Base-by-base conservation (phyloP, 2,888 invertebrate species). In the Disparrhopalites patrizii region DNA sequence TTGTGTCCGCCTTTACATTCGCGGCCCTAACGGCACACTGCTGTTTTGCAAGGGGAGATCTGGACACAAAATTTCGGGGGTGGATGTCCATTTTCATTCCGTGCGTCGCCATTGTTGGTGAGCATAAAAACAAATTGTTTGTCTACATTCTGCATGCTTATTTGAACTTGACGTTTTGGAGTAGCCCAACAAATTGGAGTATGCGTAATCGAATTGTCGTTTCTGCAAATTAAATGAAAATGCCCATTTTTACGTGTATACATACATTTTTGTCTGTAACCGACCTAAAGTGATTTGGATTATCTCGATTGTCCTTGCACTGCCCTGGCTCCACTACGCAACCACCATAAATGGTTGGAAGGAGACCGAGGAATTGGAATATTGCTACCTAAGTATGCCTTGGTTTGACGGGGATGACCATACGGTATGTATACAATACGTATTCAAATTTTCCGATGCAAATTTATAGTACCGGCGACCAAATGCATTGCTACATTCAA, bases 1-100 rank as follows among this genome's bases (percentile, higher is more conserved):
- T 94, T 0, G 94, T 95, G 0, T 93, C 93, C 0, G 93, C 95
- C 0, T 94, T 94, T 79, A 95, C 94, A 0, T 81, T 95, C 72
- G 93, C 93, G 0, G 93, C 93, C 0, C 81, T 95, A 1, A 93
- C 93, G 23, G 91, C 89, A 10, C 93, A 94, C 79, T 84, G 95
- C 61, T 95, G 91, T 80, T 90, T 90, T 78, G 94, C 94, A 3
- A 93, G 95, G 70, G 93, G 93, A 3, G 88, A 92, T 78, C 94
- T 94, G 0, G 81, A 95, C 81, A 84, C 89, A 75, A 86, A 88
- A 86, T 56, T 86, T 85, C 30, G 71, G 13, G 86, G 87, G 62
- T 84, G 83, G 72, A 82, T 87, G 23, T 88, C 89, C 0, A 87
- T 87, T 0, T 80, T 86, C 0, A 82, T 87, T 75, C 90, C 91